phyloP scores from a whole-genome alignment of 2,888 invertebrate genomes.

The Plebejus melissa region DNA sequence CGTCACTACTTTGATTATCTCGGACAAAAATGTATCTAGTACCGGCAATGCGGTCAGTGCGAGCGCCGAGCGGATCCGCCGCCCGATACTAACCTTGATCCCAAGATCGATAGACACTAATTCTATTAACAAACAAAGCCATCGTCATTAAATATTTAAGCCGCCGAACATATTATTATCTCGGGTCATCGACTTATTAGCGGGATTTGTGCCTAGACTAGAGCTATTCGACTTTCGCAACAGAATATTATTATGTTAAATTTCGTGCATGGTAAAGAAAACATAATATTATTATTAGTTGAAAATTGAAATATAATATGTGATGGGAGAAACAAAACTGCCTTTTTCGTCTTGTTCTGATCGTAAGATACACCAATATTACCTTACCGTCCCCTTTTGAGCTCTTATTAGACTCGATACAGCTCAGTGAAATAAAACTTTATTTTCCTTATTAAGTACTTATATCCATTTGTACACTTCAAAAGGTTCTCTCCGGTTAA shows the following conservation, averaged over 20 bases:
- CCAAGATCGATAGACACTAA: slow-evolving; percentile 27
- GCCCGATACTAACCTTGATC: slow-evolving; percentile 31
- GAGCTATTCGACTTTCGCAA: background rate
- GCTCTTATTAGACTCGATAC: background rate
- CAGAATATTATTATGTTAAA: background rate
- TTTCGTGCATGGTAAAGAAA: too few relatives aligned
- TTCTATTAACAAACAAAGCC: slow-evolving; percentile 7
- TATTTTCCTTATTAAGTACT: slow-evolving; percentile 1
- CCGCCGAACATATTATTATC: background rate
- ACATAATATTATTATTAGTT: too few relatives aligned
- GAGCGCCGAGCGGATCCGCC: slow-evolving; percentile 26
- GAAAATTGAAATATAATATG: too few relatives aligned
- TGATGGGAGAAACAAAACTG: too few relatives aligned
- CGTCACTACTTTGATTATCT: slow-evolving; percentile 56
- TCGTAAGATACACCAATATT: background rate
- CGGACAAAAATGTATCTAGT: slow-evolving; percentile 45
- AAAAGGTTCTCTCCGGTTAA: background rate
- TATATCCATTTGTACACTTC: background rate
- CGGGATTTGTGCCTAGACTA: background rate
- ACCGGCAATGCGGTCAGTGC: slow-evolving; percentile 31
- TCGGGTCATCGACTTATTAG: background rate
- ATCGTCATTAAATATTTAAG: slow-evolving; percentile 21
- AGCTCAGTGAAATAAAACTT: background rate
- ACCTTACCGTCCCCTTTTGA: background rate
- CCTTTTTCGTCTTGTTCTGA: too few relatives aligned